Conservation (phyloP, 1,140 invertebrate genomes). For the Telenomus remus region DNA sequence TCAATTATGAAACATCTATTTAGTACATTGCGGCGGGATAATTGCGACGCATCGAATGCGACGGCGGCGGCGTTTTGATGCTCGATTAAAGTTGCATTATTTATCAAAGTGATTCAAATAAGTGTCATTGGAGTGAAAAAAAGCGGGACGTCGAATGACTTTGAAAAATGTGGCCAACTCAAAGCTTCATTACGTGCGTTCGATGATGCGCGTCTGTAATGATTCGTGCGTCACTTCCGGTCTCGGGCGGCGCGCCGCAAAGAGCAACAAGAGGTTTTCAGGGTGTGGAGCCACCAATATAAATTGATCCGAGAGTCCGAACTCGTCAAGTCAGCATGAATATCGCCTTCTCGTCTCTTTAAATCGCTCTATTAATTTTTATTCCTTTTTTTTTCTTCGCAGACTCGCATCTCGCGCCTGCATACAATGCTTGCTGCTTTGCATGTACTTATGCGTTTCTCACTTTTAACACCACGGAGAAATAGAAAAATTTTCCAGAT, state of each 20-base stretch:
- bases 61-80: slow-evolving; percentile 34
- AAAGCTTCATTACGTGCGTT: slow-evolving; percentile 53
- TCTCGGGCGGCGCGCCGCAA: slow-evolving; percentile 54
- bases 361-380: slow-evolving; percentile 58
- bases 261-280: slow-evolving; percentile 28
- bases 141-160: slow-evolving; percentile 46
- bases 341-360: slow-evolving; percentile 47
- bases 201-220: slow-evolving; percentile 57
- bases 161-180: slow-evolving; percentile 41
- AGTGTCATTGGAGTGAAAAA: slow-evolving; percentile 46
- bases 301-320: slow-evolving; percentile 26
- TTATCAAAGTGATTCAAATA: slow-evolving; percentile 49
- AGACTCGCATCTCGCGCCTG: slow-evolving; percentile 40
- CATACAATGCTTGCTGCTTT: slow-evolving; percentile 44
- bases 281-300: slow-evolving; percentile 49
- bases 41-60: slow-evolving; percentile 29
- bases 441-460: slow-evolving; percentile 40
- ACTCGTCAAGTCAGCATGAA: slow-evolving; percentile 51
- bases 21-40: slow-evolving; percentile 13
- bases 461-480: slow-evolving; percentile 23
- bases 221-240: slow-evolving; percentile 60
- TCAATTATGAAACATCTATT: slow-evolving; percentile 28
- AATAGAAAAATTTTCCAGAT: slow-evolving; percentile 41
- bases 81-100: slow-evolving; percentile 37
- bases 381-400: slow-evolving; percentile 50